Percentiles rank a stretch among this genome's conserved stretches.
Conservation (phyloP, 2,797 vertebrate species). For the Mareca penelope region DNA sequence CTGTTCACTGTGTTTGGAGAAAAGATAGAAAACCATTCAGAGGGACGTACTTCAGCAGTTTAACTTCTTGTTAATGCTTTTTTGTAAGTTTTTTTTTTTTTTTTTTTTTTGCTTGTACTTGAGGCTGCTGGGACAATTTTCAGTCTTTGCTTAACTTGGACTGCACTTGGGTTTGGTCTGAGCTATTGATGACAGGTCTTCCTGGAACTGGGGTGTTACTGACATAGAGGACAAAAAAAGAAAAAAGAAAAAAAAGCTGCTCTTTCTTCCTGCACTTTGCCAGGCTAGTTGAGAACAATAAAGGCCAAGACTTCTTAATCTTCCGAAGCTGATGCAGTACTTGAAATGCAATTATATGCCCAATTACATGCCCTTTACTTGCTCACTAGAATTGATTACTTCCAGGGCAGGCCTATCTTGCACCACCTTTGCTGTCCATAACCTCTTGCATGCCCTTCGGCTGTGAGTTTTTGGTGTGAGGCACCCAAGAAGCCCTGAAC, state of each 20-base stretch:
- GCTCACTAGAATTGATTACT: background rate
- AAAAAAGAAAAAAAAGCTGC: background rate
- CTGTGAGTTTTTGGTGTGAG: background rate
- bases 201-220: background rate
- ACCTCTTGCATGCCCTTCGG: background rate
- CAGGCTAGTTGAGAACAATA: background rate
- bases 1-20: background rate
- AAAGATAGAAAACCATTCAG: background rate
- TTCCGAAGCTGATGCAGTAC: background rate
- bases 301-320: background rate
- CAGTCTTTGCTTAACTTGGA: background rate
- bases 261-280: background rate
- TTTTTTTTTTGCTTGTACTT: background rate
- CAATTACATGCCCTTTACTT: background rate
- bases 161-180: background rate
- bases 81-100: too few species aligned
- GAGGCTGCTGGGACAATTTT: background rate
- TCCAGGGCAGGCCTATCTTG: background rate
- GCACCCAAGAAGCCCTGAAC: background rate
- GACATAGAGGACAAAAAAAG: accelerated
- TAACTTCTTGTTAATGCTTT: background rate
- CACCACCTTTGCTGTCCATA: background rate
- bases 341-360: background rate
- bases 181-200: background rate
- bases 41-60: background rate